phyloP scores from a whole-genome alignment of 1,140 invertebrate species.

The Leptinotarsa undecemlineata region DNA sequence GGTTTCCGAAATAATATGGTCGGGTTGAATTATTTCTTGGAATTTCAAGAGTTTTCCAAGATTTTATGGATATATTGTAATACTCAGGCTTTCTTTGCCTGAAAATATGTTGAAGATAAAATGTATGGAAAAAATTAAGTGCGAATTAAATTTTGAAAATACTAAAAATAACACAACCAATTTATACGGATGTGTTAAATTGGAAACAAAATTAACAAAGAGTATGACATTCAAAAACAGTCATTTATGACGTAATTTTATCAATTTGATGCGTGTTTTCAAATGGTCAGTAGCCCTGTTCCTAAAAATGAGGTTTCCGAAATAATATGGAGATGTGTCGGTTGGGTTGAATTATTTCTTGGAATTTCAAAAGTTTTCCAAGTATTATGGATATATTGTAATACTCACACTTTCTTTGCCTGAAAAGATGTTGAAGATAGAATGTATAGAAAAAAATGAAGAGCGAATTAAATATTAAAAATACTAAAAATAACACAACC shows the following conservation, averaged over 20 bases:
- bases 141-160: too few species aligned
- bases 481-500: too few species aligned
- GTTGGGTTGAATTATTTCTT: neutral
- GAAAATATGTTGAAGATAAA: too few species aligned
- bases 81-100: neutral
- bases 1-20: constrained; percentile 3
- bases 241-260: constrained; percentile 1
- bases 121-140: too few species aligned
- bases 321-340: neutral
- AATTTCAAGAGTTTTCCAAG: neutral
- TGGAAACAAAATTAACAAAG: too few species aligned
- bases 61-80: neutral
- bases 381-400: neutral
- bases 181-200: too few species aligned
- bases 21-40: neutral
- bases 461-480: too few species aligned
- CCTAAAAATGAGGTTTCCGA: neutral
- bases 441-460: too few species aligned
- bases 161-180: too few species aligned
- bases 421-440: too few species aligned
- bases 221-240: too few species aligned
- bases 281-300: constrained; percentile 4
- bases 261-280: neutral
- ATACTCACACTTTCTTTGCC: neutral
- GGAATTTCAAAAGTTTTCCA: neutral